Conservation (phyloP, 2,113 vertebrate species). For the Semnornis frantzii region DNA sequence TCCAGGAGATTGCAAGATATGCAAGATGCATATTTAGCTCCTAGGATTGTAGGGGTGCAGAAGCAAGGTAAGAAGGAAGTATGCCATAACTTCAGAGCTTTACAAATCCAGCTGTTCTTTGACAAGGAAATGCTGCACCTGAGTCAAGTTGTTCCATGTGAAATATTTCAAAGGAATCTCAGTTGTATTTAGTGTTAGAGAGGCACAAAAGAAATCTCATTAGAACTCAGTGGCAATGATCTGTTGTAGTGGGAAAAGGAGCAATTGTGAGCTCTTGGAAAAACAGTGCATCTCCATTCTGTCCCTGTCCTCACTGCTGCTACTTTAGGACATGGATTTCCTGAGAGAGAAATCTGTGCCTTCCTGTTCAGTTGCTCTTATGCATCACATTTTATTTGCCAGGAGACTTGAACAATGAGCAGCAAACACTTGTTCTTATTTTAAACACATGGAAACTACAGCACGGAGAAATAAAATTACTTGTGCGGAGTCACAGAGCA, state of each 20-base stretch:
- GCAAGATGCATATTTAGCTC: not conserved
- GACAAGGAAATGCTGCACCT: not conserved
- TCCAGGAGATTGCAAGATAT: not conserved
- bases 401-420: not conserved
- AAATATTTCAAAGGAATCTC: not conserved
- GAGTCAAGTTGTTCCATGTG: rapidly evolving
- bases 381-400: not conserved
- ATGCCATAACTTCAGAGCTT: not conserved
- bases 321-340: not conserved
- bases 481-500: slow-evolving; percentile 9
- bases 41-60: not conserved
- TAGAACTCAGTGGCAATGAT: not conserved
- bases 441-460: not conserved
- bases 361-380: not conserved
- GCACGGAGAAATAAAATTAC: slow-evolving; percentile 20
- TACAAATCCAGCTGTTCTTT: not conserved
- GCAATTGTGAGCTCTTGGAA: not conserved
- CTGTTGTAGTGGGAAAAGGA: not conserved
- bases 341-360: not conserved
- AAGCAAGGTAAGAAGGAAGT: not conserved
- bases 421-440: not conserved
- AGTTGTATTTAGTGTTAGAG: not conserved
- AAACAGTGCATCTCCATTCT: not conserved
- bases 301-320: not conserved
- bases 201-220: not conserved